Base-by-base conservation (phyloP, 2,888 invertebrate genomes). In the Zele albiditarsus region DNA sequence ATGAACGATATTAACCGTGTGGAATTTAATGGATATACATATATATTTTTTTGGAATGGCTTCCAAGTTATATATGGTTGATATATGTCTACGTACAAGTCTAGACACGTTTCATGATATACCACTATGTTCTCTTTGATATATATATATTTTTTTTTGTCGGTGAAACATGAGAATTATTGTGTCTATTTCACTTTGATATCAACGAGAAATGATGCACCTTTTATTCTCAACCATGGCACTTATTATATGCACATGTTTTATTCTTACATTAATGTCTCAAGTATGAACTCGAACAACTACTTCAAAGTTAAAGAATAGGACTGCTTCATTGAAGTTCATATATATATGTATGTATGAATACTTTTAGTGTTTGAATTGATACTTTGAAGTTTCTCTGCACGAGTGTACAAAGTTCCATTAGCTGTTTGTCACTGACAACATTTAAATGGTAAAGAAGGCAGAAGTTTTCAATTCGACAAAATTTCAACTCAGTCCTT, bases 1-100 rank as follows among this genome's bases (percentile, higher is more conserved):
- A 60, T 60, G 60, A 6, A 60, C 28, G 60, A 14, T 60, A 60
- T 60, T 60, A 60, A 60, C 16, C 28, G 28, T 60, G 5, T 60
- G 28, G 28, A 60, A 60, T 60, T 60, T 27, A 16, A 60, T 27
- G 60, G 28, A 58, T 38, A 38, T 38, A 25, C 20, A 23, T 60
- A n/a, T 58, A 46, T 46, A 53, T 28, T n/a, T 27, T 60, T 27
- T 60, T 28, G 0, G 3, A 27, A 60, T 27, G 3, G 60, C 16
- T 60, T 60, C 6, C 25, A 14, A 60, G 28, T 25, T 60, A 53
- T 53, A 20, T 53, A 53, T 53, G 8, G 10, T 10, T 53, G 20
- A 53, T 53, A 20, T 8, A 53, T 53, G 23, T 23, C 20, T 53
- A 20, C 10, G 25, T 27, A 27, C 60, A 60, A 60, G 60, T 60